Percentiles rank a stretch among this genome's conserved stretches.
Evolutionary conservation across 2,113 vertebrate genomes (phyloP).

Genomic region (Mirounga angustirostris): DNA sequence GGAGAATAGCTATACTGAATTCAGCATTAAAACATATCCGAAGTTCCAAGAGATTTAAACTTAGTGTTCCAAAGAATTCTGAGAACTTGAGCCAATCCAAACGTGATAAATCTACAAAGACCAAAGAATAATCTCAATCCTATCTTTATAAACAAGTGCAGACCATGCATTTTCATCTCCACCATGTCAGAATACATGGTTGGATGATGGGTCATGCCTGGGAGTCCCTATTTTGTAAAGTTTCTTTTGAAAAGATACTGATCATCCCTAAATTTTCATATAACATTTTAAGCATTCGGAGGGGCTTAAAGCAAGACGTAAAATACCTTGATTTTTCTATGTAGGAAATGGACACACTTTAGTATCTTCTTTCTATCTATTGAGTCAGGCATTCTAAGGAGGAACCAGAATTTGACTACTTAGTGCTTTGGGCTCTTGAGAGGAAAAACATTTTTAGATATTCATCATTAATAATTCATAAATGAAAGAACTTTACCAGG

Average conservation of each 20-base stretch:
- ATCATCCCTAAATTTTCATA: background rate
- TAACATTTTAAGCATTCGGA: background rate
- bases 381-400: background rate
- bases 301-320: background rate
- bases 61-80: background rate
- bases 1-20: background rate
- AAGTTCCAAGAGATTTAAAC: background rate
- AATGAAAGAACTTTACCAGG: slow-evolving; percentile 41
- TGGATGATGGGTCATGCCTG: background rate
- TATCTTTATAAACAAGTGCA: background rate
- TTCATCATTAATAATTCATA: slow-evolving; percentile 66
- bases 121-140: background rate
- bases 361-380: background rate
- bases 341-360: background rate
- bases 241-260: slow-evolving; percentile 41
- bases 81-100: background rate
- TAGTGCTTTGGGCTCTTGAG: slow-evolving; percentile 14
- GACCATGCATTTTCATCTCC: background rate
- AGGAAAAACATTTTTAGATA: slow-evolving; percentile 61
- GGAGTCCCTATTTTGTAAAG: background rate
- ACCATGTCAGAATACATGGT: background rate
- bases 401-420: slow-evolving; percentile 17
- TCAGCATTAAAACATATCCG: background rate
- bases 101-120: background rate
- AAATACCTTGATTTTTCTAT: background rate